These are phyloP conservation scores for Xestia sexstrigata DNA, from an alignment of 2,888 invertebrate species.

Conservation along the genomic window DNA sequence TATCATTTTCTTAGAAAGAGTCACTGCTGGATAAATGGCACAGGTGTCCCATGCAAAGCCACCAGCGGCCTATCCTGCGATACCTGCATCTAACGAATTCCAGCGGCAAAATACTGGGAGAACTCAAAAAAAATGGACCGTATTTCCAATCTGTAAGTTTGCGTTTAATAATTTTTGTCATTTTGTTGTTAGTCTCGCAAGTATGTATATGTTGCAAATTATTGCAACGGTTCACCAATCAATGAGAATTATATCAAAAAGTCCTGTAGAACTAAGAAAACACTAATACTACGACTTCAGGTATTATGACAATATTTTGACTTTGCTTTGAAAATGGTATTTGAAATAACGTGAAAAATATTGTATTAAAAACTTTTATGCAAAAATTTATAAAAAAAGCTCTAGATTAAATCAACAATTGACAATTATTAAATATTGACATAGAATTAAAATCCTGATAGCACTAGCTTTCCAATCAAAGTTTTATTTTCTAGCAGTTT, in stretches of 20 bases:
- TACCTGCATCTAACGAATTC: too few relatives aligned
- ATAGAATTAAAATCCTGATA: constrained; percentile 75
- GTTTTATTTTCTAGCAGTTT: constrained; percentile 79
- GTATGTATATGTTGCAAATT: background rate
- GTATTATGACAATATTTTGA: background rate
- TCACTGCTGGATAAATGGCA: too few relatives aligned
- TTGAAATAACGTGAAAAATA: background rate
- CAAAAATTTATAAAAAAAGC: background rate
- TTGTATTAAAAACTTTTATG: background rate
- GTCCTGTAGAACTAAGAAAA: background rate
- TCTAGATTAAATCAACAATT: background rate
- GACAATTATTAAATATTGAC: too few relatives aligned
- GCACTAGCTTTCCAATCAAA: constrained; percentile 83
- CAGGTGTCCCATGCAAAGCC: background rate
- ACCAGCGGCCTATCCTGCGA: background rate
- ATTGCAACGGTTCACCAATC: background rate
- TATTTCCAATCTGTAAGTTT: constrained; percentile 2
- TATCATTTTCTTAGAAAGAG: background rate
- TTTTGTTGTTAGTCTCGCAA: background rate
- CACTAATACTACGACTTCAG: background rate
- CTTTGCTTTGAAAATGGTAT: background rate
- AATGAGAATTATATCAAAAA: background rate
- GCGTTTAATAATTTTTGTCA: background rate
- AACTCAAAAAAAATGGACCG: background rate
- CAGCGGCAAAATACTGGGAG: background rate